Base-by-base conservation (phyloP, 2,113 vertebrate genomes). In the Gymnocephalus cernua region DNA sequence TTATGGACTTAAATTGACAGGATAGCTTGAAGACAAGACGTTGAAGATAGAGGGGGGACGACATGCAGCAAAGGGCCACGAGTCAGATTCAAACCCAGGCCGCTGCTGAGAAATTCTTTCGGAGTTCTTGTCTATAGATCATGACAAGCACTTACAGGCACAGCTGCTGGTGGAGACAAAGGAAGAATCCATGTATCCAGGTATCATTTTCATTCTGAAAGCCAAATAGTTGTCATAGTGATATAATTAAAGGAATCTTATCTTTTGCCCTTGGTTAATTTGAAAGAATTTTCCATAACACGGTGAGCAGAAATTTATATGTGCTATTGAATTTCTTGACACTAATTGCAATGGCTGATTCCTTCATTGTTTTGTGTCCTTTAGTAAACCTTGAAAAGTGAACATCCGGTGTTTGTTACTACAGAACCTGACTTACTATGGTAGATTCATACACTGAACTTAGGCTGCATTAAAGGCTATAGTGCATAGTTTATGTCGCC, bases 211-310 rank as follows among this genome's bases (percentile, higher is more conserved):
- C 35, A 53, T 80, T 79, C 57, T 69, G 25, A 80, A 56, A 72
- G 62, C 21, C 29, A 38, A 70, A 80, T 47, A 71, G 16, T 67
- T 77, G 29, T 68, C 47, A 74, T 59, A 41, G 18, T 66, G n/a
- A 71, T 67, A 62, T 11, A 23, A 74, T 78, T 75, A 72, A 21
- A 70, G 44, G 6, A 70, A 21, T 56, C 66, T 74, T 75, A 75
- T 88, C 54, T 74, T 65, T 76, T 74, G 64, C 56, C 63, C 51
- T 71, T 82, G 74, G 62, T 72, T 65, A 45, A 69, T 66, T 77
- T 77, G 21, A 68, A 80, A 72, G 8, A 71, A 16, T 27, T 38
- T 57, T 53, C 9, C 18, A 13, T 72, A 79, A 72, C 25, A 64
- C 41, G 44, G 41, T 66, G 47, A 80, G 44, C 11, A 78, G 32